Evolutionary conservation across 2,113 vertebrate genomes (phyloP), one percentile per base, ranked within the genome.

Genomic region (Onychostoma macrolepis): DNA sequence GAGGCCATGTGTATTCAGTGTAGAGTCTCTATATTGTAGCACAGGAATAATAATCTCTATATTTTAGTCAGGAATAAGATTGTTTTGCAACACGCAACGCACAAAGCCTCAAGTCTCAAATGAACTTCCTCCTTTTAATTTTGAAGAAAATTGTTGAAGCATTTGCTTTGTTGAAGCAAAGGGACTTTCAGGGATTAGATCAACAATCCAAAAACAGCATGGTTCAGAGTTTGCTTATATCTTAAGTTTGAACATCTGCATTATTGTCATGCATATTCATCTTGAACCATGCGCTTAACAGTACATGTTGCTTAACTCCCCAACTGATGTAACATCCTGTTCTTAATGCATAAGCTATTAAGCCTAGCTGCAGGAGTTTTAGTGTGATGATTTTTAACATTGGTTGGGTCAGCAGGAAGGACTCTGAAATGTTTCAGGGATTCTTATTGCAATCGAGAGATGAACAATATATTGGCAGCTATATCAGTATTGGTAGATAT

Each of bases 231-330:
- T 48, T 30, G 4, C 76, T 78, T 24, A 26, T 17, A 38, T 80
- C n/a, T 80, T 24, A 63, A 43, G 36, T 74, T 74, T 75, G 24
- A 75, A 75, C 11, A 26, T 75, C 72, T 26, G 24, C 38, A 74
- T n/a, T 36, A 21, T 15, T 67, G 12, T 8, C 7, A 30, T 33
- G 6, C 28, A 10, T 69, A 36, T 36, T 9, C 36, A 75, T 43
- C 2, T 43, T 43, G 10, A 43, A 38, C 38, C 71, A 75, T 10
- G 5, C 24, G 10, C 36, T 72, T 72, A n/a, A 74, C 21, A n/a
- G 21, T 38, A 43, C 4, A n/a, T 6, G 72, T 43, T 43, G 38
- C 38, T n/a, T n/a, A 15, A 75, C 36, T 24, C 19, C 36, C 9
- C 36, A 69, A 33, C 15, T 72, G 19, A 72, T 41, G 21, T 41